Evolutionary conservation across 2,888 invertebrate species (phyloP).

Genomic region (Pseudococcus viburni): DNA sequence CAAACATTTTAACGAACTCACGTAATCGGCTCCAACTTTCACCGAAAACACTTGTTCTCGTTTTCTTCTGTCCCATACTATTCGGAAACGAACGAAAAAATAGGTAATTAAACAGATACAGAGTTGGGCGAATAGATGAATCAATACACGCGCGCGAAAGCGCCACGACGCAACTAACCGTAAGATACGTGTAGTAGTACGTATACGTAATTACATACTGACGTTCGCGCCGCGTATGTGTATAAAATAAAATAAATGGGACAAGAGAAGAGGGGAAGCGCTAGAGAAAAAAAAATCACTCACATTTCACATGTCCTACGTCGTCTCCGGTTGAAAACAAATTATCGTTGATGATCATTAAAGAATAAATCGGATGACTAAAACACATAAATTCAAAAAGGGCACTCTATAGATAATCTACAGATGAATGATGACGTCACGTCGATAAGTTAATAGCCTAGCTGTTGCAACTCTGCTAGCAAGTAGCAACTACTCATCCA

Average conservation of each 20-base stretch:
- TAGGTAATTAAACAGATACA: background rate
- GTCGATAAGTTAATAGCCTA: too few relatives aligned
- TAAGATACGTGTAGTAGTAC: too few relatives aligned
- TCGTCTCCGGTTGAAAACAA: constrained; percentile 92
- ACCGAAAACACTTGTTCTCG: constrained; percentile 71
- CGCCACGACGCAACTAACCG: too few relatives aligned
- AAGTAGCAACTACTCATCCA: too few relatives aligned
- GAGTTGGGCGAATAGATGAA: background rate
- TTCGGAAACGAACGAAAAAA: background rate
- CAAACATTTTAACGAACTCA: constrained; percentile 86
- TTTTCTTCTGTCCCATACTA: constrained; percentile 89
- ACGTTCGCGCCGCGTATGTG: too few relatives aligned
- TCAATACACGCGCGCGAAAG: too few relatives aligned
- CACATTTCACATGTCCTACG: constrained; percentile 82
- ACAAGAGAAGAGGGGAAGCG: background rate
- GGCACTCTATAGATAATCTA: background rate
- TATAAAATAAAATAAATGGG: background rate
- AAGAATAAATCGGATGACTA: constrained; percentile 67
- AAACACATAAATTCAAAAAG: background rate
- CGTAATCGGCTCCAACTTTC: constrained; percentile 67
- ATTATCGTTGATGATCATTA: constrained; percentile 82
- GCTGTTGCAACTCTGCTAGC: too few relatives aligned
- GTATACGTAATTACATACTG: too few relatives aligned
- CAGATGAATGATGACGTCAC: too few relatives aligned
- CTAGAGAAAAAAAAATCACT: background rate